Conservation (phyloP, 2,113 vertebrate genomes). For the Leucopsar rothschildi region DNA sequence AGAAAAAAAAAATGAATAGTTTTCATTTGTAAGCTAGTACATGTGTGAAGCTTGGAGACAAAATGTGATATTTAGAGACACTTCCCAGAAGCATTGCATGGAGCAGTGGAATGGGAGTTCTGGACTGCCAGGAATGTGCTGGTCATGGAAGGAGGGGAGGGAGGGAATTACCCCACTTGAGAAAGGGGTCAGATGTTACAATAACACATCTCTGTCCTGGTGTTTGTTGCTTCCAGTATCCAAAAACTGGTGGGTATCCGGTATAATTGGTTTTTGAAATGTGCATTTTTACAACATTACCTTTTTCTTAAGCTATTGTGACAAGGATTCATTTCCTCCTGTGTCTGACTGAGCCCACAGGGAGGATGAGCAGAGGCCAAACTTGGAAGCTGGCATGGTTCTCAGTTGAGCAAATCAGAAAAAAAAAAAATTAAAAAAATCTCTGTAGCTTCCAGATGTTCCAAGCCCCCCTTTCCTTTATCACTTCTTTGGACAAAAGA, state of each 20-base stretch:
- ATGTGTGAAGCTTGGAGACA: neutral
- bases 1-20: neutral
- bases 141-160: neutral
- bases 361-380: neutral
- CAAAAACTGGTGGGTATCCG: neutral
- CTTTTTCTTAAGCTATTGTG: conserved; percentile 13
- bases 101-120: neutral
- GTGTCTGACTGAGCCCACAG: conserved; percentile 36
- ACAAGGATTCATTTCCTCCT: conserved; percentile 53
- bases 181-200: neutral
- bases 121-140: neutral
- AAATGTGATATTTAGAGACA: neutral
- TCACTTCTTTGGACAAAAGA: neutral
- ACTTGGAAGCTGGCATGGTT: neutral
- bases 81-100: neutral
- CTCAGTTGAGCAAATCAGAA: neutral
- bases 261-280: neutral
- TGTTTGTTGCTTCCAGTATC: neutral
- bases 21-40: neutral
- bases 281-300: neutral
- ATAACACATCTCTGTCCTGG: neutral
- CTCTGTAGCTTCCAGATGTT: neutral
- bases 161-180: neutral
- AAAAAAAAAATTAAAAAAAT: neutral
- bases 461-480: neutral